phyloP scores from a whole-genome alignment of 2,113 vertebrate genomes.

The Triplophysa rosa region DNA sequence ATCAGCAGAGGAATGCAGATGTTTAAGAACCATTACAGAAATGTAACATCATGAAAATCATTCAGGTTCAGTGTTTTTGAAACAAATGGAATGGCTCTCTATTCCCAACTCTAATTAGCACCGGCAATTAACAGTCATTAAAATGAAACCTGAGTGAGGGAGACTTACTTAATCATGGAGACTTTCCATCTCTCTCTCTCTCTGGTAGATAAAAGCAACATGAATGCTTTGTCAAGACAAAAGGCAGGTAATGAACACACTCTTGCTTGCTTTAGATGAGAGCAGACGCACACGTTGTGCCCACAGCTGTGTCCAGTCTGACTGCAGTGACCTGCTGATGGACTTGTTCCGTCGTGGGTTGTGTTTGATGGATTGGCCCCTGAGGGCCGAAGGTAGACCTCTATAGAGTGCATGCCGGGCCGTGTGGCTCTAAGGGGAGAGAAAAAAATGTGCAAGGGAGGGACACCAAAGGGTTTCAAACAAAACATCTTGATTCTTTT shows the following conservation, averaged over 20 bases:
- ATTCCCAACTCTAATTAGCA: not conserved
- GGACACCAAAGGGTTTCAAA: constrained; percentile 3
- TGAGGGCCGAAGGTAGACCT: constrained; percentile 24
- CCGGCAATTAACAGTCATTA: constrained; percentile 48
- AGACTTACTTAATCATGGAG: constrained; percentile 16
- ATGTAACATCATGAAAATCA: constrained; percentile 1
- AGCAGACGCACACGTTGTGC: constrained; percentile 40
- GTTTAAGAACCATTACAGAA: too few species aligned
- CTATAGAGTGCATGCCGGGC: constrained; percentile 57
- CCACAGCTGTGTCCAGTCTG: constrained; percentile 46
- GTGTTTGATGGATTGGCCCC: constrained; percentile 46
- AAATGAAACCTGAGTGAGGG: constrained; percentile 49
- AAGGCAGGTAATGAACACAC: constrained; percentile 76
- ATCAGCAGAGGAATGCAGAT: too few species aligned
- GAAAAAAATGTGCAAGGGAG: not conserved
- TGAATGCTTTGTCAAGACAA: constrained; percentile 72
- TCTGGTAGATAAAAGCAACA: constrained; percentile 84
- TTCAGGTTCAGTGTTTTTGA: too few species aligned
- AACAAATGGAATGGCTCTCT: not conserved
- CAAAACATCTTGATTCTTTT: constrained; percentile 8
- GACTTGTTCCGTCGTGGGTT: constrained; percentile 38
- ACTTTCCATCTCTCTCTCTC: constrained; percentile 51
- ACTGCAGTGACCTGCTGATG: constrained; percentile 34
- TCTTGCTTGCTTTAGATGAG: constrained; percentile 14
- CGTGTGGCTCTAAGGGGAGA: constrained; percentile 51